Base-by-base conservation (phyloP, 2,113 vertebrate genomes). In the Channa argus region DNA sequence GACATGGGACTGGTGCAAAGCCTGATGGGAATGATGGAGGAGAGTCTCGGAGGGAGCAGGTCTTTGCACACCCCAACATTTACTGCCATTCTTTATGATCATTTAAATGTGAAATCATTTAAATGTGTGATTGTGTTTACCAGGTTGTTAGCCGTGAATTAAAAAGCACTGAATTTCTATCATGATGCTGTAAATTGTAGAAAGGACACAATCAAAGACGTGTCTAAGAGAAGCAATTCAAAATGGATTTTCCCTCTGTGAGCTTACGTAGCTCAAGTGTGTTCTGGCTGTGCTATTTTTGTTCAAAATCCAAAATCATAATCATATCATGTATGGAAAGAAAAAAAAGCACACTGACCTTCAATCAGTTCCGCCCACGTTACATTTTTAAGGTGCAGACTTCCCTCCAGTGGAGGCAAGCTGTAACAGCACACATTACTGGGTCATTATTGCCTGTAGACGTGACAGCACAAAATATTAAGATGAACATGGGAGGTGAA, bases 11-110 rank as follows among this genome's bases (percentile, higher is more conserved):
- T 93, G 92, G 92, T 88, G 93, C 95, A 96, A 94, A 95, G 95
- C 95, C 95, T 96, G 93, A 94, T 88, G 95, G 96, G 96, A 98
- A 97, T 97, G 97, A 96, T 98, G 97, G 96, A 93, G 92, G 91
- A 91, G 81, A 59, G 71, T 67, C 63, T 80, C 79, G 64, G 46
- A 80, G 37, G 74, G 38, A 67, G 69, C 86, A 76, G 71, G 88
- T 88, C 87, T 93, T 88, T 89, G 85, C 86, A 91, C 84, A 88
- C 82, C 72, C 76, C 84, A 77, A 87, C 86, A 87, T 82, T 86
- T 91, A 90, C 91, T 91, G 84, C 90, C 91, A 85, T 87, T 90
- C 64, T 79, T 78, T 84, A 81, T 85, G 77, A 83, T 79, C 77
- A 74, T 24, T 24, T 24, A 24, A 24, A 24, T 24, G 24, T 24